These are phyloP conservation scores for Ooceraea biroi DNA, from an alignment of 1,140 invertebrate genomes.

Conservation along the genomic window DNA sequence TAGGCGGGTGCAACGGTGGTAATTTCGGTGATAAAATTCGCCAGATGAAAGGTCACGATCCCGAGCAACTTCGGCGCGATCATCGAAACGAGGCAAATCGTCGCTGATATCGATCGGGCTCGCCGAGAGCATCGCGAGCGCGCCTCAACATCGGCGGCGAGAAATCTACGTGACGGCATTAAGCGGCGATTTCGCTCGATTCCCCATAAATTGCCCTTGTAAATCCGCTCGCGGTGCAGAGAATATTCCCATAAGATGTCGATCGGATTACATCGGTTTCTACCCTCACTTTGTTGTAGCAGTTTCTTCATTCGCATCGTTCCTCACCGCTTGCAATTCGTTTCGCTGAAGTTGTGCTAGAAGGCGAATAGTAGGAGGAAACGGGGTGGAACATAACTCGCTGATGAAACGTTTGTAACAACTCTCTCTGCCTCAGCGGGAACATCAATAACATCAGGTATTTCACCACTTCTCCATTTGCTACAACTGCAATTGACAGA, in stretches of 20 bases:
- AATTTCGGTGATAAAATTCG: slow-evolving; percentile 64
- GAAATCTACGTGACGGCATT: slow-evolving; percentile 76
- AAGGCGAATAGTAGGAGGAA: slow-evolving; percentile 42
- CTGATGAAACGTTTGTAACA: slow-evolving; percentile 41
- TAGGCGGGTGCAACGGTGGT: slow-evolving; percentile 43
- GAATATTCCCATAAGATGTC: slow-evolving; percentile 61
- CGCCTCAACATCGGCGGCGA: slow-evolving; percentile 44
- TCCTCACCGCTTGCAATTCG: slow-evolving; percentile 27
- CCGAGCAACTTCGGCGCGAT: slow-evolving; percentile 42
- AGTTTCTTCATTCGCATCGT: slow-evolving; percentile 9
- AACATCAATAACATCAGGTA: background rate
- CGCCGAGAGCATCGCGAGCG: slow-evolving; percentile 58
- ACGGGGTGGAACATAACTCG: slow-evolving; percentile 19
- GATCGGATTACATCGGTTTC: slow-evolving; percentile 43
- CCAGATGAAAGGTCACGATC: slow-evolving; percentile 66
- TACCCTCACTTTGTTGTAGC: slow-evolving; percentile 23
- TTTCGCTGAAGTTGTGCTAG: slow-evolving; percentile 41
- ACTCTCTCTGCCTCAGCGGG: slow-evolving; percentile 4
- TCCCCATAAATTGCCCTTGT: slow-evolving; percentile 68
- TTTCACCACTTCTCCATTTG: slow-evolving; percentile 6
- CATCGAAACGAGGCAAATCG: slow-evolving; percentile 69
- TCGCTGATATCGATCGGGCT: slow-evolving; percentile 58
- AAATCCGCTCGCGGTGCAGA: slow-evolving; percentile 52
- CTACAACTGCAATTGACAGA: background rate
- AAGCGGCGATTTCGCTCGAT: slow-evolving; percentile 71